phyloP scores from a whole-genome alignment of 2,888 invertebrate genomes.

The Drosophila setosimentum region DNA sequence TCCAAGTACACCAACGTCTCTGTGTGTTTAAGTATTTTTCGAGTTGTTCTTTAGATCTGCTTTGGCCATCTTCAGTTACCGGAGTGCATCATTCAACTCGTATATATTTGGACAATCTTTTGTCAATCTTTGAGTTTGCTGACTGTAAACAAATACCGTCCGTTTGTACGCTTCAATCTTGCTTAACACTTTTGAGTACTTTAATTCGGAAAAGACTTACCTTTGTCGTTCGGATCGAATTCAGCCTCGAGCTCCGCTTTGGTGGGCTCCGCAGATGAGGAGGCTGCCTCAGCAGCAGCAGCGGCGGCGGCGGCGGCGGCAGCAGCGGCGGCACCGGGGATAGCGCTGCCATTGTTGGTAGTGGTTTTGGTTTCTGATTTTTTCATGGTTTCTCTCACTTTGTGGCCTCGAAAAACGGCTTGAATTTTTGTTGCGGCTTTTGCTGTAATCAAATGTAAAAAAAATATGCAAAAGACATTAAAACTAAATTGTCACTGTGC shows the following conservation, averaged over 20 bases:
- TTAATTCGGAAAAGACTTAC: slow-evolving; percentile 84
- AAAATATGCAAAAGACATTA: slow-evolving; percentile 2
- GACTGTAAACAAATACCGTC: slow-evolving; percentile 27
- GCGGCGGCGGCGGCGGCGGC: slow-evolving; percentile 39
- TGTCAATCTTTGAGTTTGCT: slow-evolving; percentile 20
- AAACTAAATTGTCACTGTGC: not conserved
- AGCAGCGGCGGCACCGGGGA: slow-evolving; percentile 45
- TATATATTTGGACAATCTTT: slow-evolving; percentile 7
- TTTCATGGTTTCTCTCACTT: slow-evolving; percentile 91
- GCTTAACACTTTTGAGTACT: slow-evolving; percentile 32
- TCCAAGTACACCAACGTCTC: not conserved
- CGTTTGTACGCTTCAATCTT: slow-evolving; percentile 8
- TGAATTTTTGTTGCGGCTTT: slow-evolving; percentile 95
- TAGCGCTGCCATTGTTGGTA: slow-evolving; percentile 73
- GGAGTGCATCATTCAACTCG: slow-evolving; percentile 10
- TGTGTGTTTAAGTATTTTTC: not conserved
- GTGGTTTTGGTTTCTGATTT: slow-evolving; percentile 86
- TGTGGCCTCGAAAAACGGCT: slow-evolving; percentile 94
- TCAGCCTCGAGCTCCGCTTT: slow-evolving; percentile 91
- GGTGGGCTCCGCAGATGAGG: slow-evolving; percentile 86
- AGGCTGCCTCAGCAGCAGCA: slow-evolving; percentile 69
- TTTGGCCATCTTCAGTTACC: slow-evolving; percentile 9
- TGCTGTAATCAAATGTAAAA: slow-evolving; percentile 72
- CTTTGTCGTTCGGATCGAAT: slow-evolving; percentile 92
- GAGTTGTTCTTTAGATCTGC: not conserved